Percentiles rank a stretch among this genome's conserved stretches.
These are phyloP conservation scores for Steromphala cineraria DNA, from an alignment of 2,888 invertebrate genomes.

Conservation along the genomic window DNA sequence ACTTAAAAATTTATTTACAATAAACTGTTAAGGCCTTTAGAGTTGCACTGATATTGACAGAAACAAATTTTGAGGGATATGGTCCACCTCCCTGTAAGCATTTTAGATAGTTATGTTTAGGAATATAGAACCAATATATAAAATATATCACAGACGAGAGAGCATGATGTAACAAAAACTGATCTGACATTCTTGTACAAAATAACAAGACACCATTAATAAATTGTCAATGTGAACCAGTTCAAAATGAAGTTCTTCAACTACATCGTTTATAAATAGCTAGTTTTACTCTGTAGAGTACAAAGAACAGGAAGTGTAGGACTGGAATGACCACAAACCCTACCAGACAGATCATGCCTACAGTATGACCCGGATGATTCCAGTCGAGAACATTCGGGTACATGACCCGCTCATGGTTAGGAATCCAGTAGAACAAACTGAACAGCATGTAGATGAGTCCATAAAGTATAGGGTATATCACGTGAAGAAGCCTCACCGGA, in stretches of 20 bases:
- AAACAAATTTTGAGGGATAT: no score
- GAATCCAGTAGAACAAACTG: conserved; percentile 63
- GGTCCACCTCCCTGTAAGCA: no score
- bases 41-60: no score
- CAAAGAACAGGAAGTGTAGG: conserved; percentile 56
- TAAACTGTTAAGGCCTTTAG: no score
- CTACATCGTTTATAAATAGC: neutral
- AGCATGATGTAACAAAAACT: no score
- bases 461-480: conserved; percentile 57
- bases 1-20: no score
- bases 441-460: conserved; percentile 63
- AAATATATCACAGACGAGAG: no score
- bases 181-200: no score
- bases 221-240: no score
- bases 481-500: conserved; percentile 64
- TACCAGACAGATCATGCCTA: conserved; percentile 45
- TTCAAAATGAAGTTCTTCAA: neutral
- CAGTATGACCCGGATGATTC: conserved; percentile 58
- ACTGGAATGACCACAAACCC: conserved; percentile 54
- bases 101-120: no score
- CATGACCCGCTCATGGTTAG: conserved; percentile 60
- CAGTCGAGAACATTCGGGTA: conserved; percentile 70
- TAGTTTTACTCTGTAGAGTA: conserved; percentile 54
- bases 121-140: no score
- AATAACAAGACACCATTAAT: no score